phyloP scores from a whole-genome alignment of 2,888 invertebrate genomes.

The Rhopalosiphum nymphaeae region DNA sequence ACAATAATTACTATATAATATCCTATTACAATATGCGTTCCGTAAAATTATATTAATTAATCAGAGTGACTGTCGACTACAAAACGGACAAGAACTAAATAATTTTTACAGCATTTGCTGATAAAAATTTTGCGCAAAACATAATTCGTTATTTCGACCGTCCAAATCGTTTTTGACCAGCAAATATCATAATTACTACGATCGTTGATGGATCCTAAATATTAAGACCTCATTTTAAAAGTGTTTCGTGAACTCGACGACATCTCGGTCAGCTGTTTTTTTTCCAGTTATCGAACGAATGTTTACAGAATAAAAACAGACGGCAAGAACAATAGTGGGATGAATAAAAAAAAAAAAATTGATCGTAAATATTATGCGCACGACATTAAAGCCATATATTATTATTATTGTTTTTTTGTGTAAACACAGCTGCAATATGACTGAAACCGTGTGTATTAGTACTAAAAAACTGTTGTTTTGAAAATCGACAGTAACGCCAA shows the following conservation, averaged over 20 bases:
- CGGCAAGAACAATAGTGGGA: not conserved
- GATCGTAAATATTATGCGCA: not conserved
- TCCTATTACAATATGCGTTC: not conserved
- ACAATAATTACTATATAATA: constrained; percentile 22
- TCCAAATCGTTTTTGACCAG: not conserved
- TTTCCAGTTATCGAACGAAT: not conserved
- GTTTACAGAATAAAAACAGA: not conserved
- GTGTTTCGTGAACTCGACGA: not conserved
- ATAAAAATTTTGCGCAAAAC: not conserved
- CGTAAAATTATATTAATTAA: not conserved
- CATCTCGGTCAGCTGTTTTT: not conserved
- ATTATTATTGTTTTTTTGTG: not conserved
- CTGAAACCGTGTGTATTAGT: not conserved
- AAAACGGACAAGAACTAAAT: not conserved
- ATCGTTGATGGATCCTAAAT: not conserved
- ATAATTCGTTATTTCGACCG: not conserved
- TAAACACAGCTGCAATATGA: constrained; percentile 24
- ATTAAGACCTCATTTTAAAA: not conserved
- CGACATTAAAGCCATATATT: not conserved
- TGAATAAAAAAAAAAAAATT: not conserved
- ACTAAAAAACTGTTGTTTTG: not conserved
- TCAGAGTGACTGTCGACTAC: not conserved
- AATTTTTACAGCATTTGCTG: not conserved
- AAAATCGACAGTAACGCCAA: not conserved
- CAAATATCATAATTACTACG: not conserved